Conservation (phyloP, 2,888 invertebrate species). For the Pristionchus arcanus region DNA sequence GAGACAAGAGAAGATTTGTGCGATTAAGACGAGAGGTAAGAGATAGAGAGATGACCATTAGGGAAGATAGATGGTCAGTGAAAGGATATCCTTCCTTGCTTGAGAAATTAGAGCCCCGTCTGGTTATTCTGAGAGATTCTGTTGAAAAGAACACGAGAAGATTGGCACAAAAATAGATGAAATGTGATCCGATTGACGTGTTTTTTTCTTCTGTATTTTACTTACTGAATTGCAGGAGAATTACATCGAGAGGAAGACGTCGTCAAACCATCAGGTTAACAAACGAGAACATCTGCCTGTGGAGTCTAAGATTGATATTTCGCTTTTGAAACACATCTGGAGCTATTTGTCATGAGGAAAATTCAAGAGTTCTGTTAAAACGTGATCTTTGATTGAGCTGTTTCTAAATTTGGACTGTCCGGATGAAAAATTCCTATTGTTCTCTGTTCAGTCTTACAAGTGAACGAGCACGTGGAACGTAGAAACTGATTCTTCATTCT, state of each 20-base stretch:
- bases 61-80: neutral
- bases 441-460: too few relatives aligned
- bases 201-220: neutral
- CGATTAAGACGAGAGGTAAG: conserved; percentile 62
- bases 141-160: neutral
- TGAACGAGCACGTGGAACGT: too few relatives aligned
- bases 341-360: neutral
- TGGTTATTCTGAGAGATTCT: neutral
- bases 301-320: neutral
- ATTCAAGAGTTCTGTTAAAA: neutral
- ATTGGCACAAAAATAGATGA: neutral
- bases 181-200: neutral
- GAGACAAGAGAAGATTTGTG: conserved; percentile 69
- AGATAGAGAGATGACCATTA: conserved; percentile 56
- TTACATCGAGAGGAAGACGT: conserved; percentile 16
- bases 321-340: neutral
- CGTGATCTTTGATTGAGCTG: neutral
- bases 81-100: neutral
- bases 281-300: neutral
- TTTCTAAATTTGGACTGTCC: neutral
- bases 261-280: neutral
- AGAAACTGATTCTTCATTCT: neutral
- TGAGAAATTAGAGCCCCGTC: neutral
- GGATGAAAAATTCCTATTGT: neutral
- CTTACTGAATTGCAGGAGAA: neutral